Base-by-base conservation (phyloP, 2,888 invertebrate genomes). In the Zootermopsis nevadensis region DNA sequence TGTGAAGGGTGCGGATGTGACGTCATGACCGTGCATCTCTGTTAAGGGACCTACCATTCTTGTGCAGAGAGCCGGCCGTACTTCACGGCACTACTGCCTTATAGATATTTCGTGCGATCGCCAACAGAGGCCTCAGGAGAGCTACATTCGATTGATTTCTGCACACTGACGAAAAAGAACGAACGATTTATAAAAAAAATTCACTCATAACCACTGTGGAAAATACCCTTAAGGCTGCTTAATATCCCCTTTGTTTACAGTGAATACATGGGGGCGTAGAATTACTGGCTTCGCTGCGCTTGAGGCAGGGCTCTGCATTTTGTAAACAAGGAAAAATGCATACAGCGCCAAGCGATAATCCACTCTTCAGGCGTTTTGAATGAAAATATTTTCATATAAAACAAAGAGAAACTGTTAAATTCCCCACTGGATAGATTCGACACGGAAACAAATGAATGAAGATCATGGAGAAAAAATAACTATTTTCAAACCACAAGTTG, bases 41-140 rank as follows among this genome's bases (percentile, higher is more conserved):
- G 60, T 60, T 27, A 27, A 27, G 60, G 60, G 60, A 60, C 15
- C 48, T 48, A 48, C 48, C 19, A 19, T 12, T 19, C 15, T 48
- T n/a, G 2, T 60, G 27, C n/a, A 0, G 60, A n/a, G n/a, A 27
- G 27, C 8, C 60, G 6, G 60, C 12, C 60, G n/a, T 27, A 10
- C n/a, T 6, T 6, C n/a, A n/a, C 55, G 55, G 55, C 55, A 6
- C 7, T 38, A 10, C 38, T 42, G 22, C 55, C 24, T 12, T 42
- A 42, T 48, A 48, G 19, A 48, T 19, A 33, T 69, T 69, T 69
- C n/a, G 33, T 69, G 33, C 33, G 69, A 33, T 69, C 69, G 30
- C 30, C 33, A 33, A 31, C 19, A 69, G 69, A 31, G 69, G 69
- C 31, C 69, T 69, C 69, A 22, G 33, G 69, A 69, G 69, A 69